phyloP scores from a whole-genome alignment of 1,140 invertebrate genomes.

The Ptiloglossa arizonensis region DNA sequence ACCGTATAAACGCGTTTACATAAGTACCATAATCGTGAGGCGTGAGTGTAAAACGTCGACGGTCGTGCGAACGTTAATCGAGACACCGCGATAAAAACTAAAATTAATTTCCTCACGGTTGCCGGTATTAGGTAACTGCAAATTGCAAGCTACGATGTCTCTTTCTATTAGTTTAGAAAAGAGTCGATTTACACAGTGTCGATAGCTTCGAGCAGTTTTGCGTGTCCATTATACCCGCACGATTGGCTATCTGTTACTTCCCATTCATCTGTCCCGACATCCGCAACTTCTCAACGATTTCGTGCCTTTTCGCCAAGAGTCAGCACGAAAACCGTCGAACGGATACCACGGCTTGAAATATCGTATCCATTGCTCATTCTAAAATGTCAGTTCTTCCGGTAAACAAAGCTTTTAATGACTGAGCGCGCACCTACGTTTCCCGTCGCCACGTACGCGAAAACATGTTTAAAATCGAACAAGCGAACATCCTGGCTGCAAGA shows the following conservation, averaged over 20 bases:
- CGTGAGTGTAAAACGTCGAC: too few relatives aligned
- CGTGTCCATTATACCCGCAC: conserved; percentile 67
- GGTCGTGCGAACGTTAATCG: too few relatives aligned
- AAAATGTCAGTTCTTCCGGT: conserved; percentile 52
- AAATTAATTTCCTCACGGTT: too few relatives aligned
- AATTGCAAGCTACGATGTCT: too few relatives aligned
- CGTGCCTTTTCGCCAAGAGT: conserved; percentile 60
- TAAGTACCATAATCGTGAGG: too few relatives aligned
- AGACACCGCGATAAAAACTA: too few relatives aligned
- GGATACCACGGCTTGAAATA: conserved; percentile 58
- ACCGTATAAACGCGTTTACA: too few relatives aligned
- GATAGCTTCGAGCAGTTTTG: conserved; percentile 66
- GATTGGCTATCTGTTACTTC: conserved; percentile 65
- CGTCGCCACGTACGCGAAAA: conserved; percentile 10
- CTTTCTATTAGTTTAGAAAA: neutral
- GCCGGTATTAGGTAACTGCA: too few relatives aligned
- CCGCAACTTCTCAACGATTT: conserved; percentile 63
- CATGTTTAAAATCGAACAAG: conserved; percentile 31
- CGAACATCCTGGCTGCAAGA: too few relatives aligned
- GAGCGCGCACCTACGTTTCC: neutral
- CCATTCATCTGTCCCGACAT: conserved; percentile 55
- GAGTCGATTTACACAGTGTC: conserved; percentile 4
- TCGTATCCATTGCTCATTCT: conserved; percentile 54
- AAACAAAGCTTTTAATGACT: conserved; percentile 62
- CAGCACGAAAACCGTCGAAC: conserved; percentile 51